These are phyloP conservation scores for Andrena trimmerana DNA, from an alignment of 2,888 invertebrate species.

Conservation along the genomic window DNA sequence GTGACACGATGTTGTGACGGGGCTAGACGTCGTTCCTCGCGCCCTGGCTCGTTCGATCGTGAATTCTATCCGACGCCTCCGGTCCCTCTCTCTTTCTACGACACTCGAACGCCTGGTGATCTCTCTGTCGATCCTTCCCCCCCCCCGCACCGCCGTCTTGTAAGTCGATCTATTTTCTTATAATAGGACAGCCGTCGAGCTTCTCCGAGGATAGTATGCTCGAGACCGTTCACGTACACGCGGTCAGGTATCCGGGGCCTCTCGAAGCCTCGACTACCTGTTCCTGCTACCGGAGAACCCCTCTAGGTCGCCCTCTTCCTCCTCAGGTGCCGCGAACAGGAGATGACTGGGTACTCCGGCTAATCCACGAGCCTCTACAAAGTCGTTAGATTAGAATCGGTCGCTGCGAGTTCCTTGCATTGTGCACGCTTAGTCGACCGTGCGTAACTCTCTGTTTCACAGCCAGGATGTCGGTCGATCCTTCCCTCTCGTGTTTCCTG, in stretches of 20 bases:
- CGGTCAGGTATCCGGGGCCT: conserved; percentile 59
- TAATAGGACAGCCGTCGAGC: conserved; percentile 72
- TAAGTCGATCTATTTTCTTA: conserved; percentile 81
- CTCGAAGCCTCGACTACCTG: conserved; percentile 67
- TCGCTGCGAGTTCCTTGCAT: conserved; percentile 63
- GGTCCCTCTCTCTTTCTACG: conserved; percentile 41
- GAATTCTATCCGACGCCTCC: conserved; percentile 68
- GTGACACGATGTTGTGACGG: conserved; percentile 81
- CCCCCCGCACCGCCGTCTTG: conserved; percentile 49
- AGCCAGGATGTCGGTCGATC: conserved; percentile 9
- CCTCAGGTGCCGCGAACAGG: conserved; percentile 11
- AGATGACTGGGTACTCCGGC: conserved; percentile 42
- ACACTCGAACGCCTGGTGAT: conserved; percentile 11
- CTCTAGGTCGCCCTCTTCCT: conserved; percentile 2
- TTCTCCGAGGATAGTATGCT: conserved; percentile 37
- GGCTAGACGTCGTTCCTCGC: conserved; percentile 67
- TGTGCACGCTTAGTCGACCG: conserved; percentile 71
- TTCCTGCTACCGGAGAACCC: conserved; percentile 59
- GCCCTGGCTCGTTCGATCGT: conserved; percentile 57
- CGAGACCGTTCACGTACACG: conserved; percentile 41
- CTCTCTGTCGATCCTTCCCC: conserved; percentile 36
- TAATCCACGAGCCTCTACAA: conserved; percentile 36
- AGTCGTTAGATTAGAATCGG: conserved; percentile 70
- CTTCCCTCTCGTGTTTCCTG: neutral
- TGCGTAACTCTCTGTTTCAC: conserved; percentile 72